Conservation (phyloP, 1,140 invertebrate genomes). For the Drosophila burlai region DNA sequence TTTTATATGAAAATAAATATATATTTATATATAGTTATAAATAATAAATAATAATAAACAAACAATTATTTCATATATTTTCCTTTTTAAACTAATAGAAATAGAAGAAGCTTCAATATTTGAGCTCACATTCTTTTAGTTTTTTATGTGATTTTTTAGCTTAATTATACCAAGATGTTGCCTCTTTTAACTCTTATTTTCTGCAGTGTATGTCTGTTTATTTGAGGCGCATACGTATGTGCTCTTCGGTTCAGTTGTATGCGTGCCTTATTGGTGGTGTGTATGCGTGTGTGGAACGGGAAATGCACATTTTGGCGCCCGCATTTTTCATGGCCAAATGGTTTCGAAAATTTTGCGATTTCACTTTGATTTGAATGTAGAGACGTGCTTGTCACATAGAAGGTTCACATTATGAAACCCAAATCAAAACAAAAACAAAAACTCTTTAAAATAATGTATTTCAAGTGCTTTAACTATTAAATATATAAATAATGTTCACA, state of each 20-base stretch:
- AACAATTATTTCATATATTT: too few species aligned
- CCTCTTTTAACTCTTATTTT: background rate
- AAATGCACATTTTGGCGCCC: conserved; percentile 68
- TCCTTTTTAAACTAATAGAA: background rate
- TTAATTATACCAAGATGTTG: background rate
- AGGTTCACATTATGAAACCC: background rate
- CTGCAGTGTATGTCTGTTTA: conserved; percentile 1
- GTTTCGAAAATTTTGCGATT: conserved; percentile 21
- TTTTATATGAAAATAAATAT: background rate
- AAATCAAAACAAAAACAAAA: too few species aligned
- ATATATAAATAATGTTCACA: background rate
- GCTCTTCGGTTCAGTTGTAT: conserved; percentile 1
- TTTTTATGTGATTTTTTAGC: background rate
- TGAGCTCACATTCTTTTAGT: background rate
- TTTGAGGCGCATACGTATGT: conserved; percentile 7
- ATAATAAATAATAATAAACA: too few species aligned
- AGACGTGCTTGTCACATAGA: background rate
- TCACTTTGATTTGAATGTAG: conserved; percentile 14
- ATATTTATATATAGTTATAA: background rate
- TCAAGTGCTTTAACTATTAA: background rate
- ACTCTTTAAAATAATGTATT: background rate
- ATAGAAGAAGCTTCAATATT: background rate
- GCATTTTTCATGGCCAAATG: conserved; percentile 53
- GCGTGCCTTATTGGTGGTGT: conserved; percentile 9
- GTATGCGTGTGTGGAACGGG: conserved; percentile 19